These are phyloP conservation scores for Podotricha telesiphe DNA, from an alignment of 2,888 invertebrate genomes.

Conservation along the genomic window DNA sequence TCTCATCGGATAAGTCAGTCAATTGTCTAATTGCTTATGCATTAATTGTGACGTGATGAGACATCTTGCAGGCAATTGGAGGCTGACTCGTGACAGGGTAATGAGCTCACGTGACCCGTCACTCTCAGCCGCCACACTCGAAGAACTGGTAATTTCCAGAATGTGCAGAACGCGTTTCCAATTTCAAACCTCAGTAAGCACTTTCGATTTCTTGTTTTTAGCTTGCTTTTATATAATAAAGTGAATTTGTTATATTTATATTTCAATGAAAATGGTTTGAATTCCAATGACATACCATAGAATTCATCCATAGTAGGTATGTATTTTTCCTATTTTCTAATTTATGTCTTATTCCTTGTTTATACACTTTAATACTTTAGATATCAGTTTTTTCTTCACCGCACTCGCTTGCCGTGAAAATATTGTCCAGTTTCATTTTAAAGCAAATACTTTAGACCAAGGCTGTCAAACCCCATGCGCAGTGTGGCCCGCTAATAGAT, in stretches of 20 bases:
- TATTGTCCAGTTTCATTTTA: no score
- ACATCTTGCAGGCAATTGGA: slow-evolving; percentile 41
- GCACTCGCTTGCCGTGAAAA: no score
- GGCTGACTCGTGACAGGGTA: slow-evolving; percentile 61
- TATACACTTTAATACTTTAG: no score
- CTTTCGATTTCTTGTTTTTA: slow-evolving; percentile 67
- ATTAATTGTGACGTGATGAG: slow-evolving; percentile 36
- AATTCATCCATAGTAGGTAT: no score
- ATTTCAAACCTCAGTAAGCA: slow-evolving; percentile 77
- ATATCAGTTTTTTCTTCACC: no score
- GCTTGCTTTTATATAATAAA: slow-evolving; percentile 43
- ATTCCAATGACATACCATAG: neutral
- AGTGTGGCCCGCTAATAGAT: no score
- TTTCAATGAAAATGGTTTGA: neutral
- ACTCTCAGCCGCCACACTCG: slow-evolving; percentile 51
- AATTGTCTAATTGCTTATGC: slow-evolving; percentile 34
- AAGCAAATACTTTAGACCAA: no score
- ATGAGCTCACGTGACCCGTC: slow-evolving; percentile 70
- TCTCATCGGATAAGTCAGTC: slow-evolving; percentile 25
- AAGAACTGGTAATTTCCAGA: slow-evolving; percentile 76
- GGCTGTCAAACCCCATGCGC: no score
- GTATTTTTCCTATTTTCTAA: no score
- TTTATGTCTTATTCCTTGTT: no score
- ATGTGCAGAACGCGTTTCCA: slow-evolving; percentile 76
- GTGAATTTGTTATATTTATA: neutral